A percentile compares a stretch with the other conserved stretches of the same genome.
Evolutionary conservation across 1,140 invertebrate genomes (phyloP).

Genomic region (Drosophila pseudoobscura): DNA sequence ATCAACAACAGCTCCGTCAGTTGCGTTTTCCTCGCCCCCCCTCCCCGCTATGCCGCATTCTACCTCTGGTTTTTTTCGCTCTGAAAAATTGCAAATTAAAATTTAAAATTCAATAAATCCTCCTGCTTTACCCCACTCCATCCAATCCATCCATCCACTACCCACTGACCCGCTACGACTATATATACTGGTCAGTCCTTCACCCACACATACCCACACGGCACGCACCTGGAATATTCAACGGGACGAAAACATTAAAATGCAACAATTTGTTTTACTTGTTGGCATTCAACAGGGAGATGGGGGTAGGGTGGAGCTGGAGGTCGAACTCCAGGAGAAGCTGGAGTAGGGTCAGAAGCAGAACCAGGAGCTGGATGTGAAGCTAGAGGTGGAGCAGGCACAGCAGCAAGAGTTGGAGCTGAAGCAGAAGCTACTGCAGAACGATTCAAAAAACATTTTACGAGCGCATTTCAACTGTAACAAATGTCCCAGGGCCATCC

Average conservation of each 20-base stretch:
- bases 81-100: conserved; percentile 71
- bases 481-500: conserved; percentile 70
- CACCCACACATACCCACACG: conserved; percentile 9
- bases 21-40: background rate
- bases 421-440: conserved; percentile 12
- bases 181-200: background rate
- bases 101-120: conserved; percentile 80
- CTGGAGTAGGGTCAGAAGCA: conserved; percentile 4
- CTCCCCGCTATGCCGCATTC: background rate
- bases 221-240: conserved; percentile 49
- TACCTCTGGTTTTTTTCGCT: background rate
- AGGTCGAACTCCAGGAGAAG: background rate
- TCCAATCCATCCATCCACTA: too few relatives aligned
- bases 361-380: background rate
- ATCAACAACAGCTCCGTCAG: conserved; percentile 2
- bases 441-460: conserved; percentile 72
- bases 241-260: conserved; percentile 65
- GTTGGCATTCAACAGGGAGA: conserved; percentile 48
- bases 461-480: conserved; percentile 80
- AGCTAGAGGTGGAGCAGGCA: conserved; percentile 10
- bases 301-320: conserved; percentile 12
- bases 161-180: background rate
- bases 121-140: background rate
- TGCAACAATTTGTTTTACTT: conserved; percentile 81
- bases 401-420: background rate